Evolutionary conservation across 2,888 invertebrate genomes (phyloP), one percentile per base, ranked within the genome.

Genomic region (Conus canariensis): DNA sequence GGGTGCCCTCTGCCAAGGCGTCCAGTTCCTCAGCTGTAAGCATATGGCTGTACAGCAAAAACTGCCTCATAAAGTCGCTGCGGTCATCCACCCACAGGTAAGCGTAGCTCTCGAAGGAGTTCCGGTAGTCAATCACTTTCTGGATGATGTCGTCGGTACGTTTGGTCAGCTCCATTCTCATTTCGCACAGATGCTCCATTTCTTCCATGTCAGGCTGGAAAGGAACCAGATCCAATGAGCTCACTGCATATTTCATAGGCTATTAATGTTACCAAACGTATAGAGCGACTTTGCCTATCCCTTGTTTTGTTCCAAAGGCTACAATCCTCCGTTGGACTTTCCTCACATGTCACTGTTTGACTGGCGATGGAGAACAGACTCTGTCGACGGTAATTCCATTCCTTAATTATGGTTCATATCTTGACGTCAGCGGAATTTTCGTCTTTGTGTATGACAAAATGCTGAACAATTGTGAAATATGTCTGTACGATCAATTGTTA

Each of bases 41-140:
- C 9, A 97, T 97, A 94, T 98, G 97, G 9, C 98, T 98, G 95
- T 98, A 99, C 87, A 96, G 97, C 59, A 99, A 97, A 96, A 99
- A 99, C 96, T 98, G 98, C 93, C 98, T 97, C 98, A 99, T 98
- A 94, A 98, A 98, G 91, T 98, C 97, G 92, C 98, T 97, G 90
- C 98, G 97, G 97, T 99, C 98, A 96, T 99, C 98, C 80, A 98
- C 97, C 98, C 98, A 99, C 70, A 98, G 97, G 96, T 98, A 98
- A 0, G 98, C 97, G 96, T 98, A 98, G 91, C 97, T 97, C 95
- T 97, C 97, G 93, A 97, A 96, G 7, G 96, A 95, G 90, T 96
- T 95, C 74, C 96, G 94, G 93, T 96, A 97, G 77, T 96, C 96
- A 90, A 95, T 96, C 10, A 97, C 96, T 93, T 96, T 95, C 88